Evolutionary conservation across 2,888 invertebrate genomes (phyloP).

Genomic region (Pristionchus arcanus): DNA sequence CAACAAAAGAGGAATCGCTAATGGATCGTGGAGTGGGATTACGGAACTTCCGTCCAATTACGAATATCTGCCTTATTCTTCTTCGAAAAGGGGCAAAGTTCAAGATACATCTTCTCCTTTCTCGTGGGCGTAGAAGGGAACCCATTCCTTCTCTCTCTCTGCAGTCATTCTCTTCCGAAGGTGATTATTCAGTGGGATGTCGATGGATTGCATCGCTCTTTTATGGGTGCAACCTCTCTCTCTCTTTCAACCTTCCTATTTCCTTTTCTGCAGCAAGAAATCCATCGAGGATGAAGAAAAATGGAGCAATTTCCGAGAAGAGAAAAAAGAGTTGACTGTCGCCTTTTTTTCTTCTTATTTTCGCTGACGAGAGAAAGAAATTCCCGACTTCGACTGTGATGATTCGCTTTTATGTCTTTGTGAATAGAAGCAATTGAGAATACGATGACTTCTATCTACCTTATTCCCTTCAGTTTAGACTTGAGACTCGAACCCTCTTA

Average conservation of each 20-base stretch:
- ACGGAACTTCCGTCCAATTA: constrained; percentile 45
- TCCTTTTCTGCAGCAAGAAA: neutral
- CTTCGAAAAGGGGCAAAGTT: constrained; percentile 30
- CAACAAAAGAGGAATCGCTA: constrained; percentile 40
- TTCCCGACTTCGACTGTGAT: neutral
- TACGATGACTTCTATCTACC: neutral
- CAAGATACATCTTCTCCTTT: constrained; percentile 17
- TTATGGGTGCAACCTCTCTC: neutral
- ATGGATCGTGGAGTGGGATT: constrained; percentile 42
- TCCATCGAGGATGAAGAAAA: neutral
- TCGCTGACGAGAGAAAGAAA: neutral
- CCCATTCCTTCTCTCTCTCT: neutral
- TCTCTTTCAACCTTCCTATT: neutral
- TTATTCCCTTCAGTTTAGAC: neutral
- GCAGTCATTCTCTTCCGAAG: neutral
- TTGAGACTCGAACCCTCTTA: constrained; percentile 2
- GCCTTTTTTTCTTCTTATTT: constrained; percentile 14
- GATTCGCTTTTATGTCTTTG: neutral
- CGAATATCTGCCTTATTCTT: neutral
- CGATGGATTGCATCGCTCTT: neutral
- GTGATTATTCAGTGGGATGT: neutral
- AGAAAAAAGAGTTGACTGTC: constrained; percentile 1
- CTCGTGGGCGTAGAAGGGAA: neutral
- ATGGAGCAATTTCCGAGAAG: constrained; percentile 18
- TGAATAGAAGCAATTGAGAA: neutral